Evolutionary conservation across 2,797 vertebrate species (phyloP), one percentile per base, ranked within the genome.

Genomic region (Heteromormyrus szaboi): DNA sequence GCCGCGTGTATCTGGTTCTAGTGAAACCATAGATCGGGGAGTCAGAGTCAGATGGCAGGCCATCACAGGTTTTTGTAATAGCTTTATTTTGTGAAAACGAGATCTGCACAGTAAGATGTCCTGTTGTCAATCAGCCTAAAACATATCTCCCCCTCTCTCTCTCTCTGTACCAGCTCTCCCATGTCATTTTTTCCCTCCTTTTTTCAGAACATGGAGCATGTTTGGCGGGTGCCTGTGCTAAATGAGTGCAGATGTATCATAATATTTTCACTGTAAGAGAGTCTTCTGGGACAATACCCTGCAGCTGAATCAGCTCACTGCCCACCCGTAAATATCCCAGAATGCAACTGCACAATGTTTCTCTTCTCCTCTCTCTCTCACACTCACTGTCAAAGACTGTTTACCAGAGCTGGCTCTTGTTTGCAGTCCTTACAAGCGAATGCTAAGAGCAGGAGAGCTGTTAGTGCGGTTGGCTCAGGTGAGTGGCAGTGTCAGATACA

Each of bases 211-310:
- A 44, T 90, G 87, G 81, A 86, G 89, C 81, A 81, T 89, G 87
- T 86, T 86, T 90, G 88, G 86, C 89, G 89, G 88, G 85, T 89
- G 90, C 62, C 51, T 79, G 68, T 59, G 46, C 93, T 95, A 96
- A 96, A 94, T 93, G 92, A 92, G 95, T 94, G 94, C 95, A 96
- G 95, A 96, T 96, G 95, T 96, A 95, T 94, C 93, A 95, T 92
- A 96, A 96, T 96, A 96, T 96, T 96, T 96, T 95, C 92, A 90
- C 94, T 94, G 94, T 94, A 93, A 94, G 91, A 90, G 93, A 94
- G 93, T 94, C 94, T 94, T 94, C 93, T 93, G 94, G 94, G 93
- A 94, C 95, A 95, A 95, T 95, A 95, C 94, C 94, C 94, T 95
- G 93, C 95, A 96, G 95, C 95, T 96, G 95, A 94, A 95, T 95